Evolutionary conservation across 1,140 invertebrate genomes (phyloP).

Genomic region (Lasaia peninsularis): DNA sequence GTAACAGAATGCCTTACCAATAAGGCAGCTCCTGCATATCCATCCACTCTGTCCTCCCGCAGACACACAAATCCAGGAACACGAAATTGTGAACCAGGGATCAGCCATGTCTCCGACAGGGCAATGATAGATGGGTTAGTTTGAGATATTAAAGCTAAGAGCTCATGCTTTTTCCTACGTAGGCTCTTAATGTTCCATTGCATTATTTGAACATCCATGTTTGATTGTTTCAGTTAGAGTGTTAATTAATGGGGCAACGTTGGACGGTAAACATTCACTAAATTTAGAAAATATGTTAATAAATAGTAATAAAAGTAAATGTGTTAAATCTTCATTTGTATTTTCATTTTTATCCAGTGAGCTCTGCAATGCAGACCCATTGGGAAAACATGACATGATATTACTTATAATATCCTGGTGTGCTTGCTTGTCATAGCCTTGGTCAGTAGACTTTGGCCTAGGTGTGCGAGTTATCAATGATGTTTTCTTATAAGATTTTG

Average conservation of each 20-base stretch:
- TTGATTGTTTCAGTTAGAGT: background rate
- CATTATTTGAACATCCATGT: background rate
- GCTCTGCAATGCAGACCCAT: background rate
- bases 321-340: background rate
- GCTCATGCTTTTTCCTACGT: background rate
- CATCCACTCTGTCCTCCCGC: constrained; percentile 29
- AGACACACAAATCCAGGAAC: constrained; percentile 24
- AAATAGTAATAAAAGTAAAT: background rate
- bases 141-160: background rate
- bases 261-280: background rate
- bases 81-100: constrained; percentile 7
- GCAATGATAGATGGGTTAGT: background rate
- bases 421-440: background rate
- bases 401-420: background rate
- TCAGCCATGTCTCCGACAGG: background rate
- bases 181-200: constrained; percentile 2
- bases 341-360: background rate
- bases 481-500: too few species aligned
- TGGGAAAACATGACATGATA: background rate
- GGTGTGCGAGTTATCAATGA: too few species aligned
- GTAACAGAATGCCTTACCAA: constrained; percentile 10
- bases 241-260: background rate
- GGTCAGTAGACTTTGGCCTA: too few species aligned
- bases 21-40: constrained; percentile 14
- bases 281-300: constrained; percentile 2